These are phyloP conservation scores for Notiomystis cincta DNA, from an alignment of 2,113 vertebrate species.

Conservation along the genomic window DNA sequence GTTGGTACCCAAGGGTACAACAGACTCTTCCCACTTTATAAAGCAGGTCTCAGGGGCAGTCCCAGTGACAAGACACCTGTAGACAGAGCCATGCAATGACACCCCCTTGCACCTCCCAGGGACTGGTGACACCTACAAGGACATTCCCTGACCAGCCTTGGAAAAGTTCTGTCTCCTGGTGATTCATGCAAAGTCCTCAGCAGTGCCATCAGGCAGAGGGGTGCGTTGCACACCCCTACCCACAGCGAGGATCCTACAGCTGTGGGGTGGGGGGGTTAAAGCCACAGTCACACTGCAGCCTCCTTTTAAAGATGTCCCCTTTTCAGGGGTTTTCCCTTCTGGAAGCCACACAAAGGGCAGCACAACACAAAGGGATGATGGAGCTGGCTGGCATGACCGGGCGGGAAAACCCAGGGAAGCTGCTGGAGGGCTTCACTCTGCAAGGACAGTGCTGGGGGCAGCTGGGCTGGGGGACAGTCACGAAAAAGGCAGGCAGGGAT, in stretches of 20 bases:
- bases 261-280: not conserved
- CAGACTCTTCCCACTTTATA: not conserved
- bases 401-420: conserved; percentile 4
- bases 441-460: not conserved
- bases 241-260: not conserved
- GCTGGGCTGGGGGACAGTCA: not conserved
- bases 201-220: not conserved
- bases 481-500: not conserved
- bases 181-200: not conserved
- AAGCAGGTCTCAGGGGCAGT: not conserved
- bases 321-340: conserved; percentile 37
- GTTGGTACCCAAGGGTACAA: not conserved
- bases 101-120: not conserved
- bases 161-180: not conserved
- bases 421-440: conserved; percentile 28
- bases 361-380: conserved; percentile 33
- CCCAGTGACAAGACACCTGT: not conserved
- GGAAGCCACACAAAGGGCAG: conserved; percentile 52
- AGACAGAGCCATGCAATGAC: not conserved
- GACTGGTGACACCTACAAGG: not conserved
- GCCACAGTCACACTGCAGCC: not conserved
- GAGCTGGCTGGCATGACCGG: not conserved
- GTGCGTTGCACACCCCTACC: not conserved
- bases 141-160: not conserved
- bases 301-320: conserved; percentile 31